phyloP scores from a whole-genome alignment of 2,888 invertebrate genomes.

The Endotricha flammealis region DNA sequence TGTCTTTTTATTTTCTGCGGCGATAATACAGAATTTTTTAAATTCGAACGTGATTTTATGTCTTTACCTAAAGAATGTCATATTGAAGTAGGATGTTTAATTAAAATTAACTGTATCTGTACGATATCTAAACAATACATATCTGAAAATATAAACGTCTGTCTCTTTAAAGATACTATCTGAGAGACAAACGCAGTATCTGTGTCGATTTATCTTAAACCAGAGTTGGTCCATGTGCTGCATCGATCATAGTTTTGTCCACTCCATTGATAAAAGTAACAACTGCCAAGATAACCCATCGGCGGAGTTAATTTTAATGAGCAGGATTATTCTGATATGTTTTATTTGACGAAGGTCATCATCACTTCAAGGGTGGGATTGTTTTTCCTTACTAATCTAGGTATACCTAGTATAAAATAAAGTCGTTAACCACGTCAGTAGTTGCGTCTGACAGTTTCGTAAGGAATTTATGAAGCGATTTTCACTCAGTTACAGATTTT shows the following conservation, averaged over 20 bases:
- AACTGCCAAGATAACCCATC: conserved; percentile 39
- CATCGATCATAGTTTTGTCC: conserved; percentile 73
- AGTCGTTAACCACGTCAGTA: too few relatives aligned
- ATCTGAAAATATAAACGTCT: conserved; percentile 45
- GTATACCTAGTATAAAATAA: too few relatives aligned
- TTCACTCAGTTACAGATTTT: too few relatives aligned
- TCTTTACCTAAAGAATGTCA: conserved; percentile 17
- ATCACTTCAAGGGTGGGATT: background rate
- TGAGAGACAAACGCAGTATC: conserved; percentile 46
- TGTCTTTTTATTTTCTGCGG: conserved; percentile 54
- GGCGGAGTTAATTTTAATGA: conserved; percentile 23
- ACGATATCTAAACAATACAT: conserved; percentile 27
- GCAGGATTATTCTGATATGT: conserved; percentile 8
- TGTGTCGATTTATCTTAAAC: conserved; percentile 55
- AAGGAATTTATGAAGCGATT: too few relatives aligned
- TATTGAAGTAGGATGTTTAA: conserved; percentile 27
- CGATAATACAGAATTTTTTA: conserved; percentile 47
- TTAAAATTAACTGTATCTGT: conserved; percentile 21
- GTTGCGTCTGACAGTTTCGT: too few relatives aligned
- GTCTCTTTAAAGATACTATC: conserved; percentile 52
- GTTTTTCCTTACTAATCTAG: background rate
- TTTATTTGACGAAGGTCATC: background rate
- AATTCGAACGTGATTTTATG: conserved; percentile 1
- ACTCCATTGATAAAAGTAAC: conserved; percentile 57
- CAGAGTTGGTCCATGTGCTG: conserved; percentile 35